Percentiles rank a stretch among this genome's conserved stretches.
phyloP scores from a whole-genome alignment of 2,113 vertebrate species.

The Circaetus cinerascens region DNA sequence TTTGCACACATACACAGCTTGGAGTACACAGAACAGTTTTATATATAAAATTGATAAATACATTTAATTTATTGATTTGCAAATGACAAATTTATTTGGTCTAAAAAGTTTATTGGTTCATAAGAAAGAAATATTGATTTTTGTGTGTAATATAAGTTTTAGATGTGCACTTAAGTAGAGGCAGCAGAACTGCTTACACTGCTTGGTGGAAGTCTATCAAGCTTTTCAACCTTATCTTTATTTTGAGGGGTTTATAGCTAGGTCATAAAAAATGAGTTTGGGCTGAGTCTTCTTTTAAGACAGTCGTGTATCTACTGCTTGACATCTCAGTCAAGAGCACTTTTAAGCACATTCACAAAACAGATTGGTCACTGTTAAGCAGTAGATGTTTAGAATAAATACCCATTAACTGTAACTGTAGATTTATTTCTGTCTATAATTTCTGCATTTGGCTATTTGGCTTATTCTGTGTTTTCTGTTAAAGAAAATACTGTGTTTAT shows the following conservation, averaged over 20 bases:
- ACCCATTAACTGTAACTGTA: background rate
- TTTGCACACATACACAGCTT: background rate
- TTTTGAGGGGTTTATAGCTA: background rate
- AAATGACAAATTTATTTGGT: conserved; percentile 24
- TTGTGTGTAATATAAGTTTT: background rate
- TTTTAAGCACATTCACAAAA: background rate
- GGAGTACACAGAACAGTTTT: background rate
- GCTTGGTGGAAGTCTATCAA: background rate
- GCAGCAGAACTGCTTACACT: background rate
- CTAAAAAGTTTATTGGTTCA: background rate
- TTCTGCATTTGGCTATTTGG: background rate
- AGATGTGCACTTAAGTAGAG: background rate
- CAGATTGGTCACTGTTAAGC: background rate
- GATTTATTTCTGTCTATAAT: background rate
- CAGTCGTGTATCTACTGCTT: background rate
- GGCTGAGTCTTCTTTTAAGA: background rate
- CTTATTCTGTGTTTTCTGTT: background rate
- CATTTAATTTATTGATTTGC: conserved; percentile 32
- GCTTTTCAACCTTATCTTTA: background rate
- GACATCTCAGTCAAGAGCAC: background rate
- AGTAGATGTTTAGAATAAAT: background rate
- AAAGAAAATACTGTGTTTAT: background rate
- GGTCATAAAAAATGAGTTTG: background rate
- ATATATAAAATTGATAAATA: conserved; percentile 23
- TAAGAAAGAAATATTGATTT: conserved; percentile 52